Conservation (phyloP, 2,113 vertebrate species). For the Murina feae region DNA sequence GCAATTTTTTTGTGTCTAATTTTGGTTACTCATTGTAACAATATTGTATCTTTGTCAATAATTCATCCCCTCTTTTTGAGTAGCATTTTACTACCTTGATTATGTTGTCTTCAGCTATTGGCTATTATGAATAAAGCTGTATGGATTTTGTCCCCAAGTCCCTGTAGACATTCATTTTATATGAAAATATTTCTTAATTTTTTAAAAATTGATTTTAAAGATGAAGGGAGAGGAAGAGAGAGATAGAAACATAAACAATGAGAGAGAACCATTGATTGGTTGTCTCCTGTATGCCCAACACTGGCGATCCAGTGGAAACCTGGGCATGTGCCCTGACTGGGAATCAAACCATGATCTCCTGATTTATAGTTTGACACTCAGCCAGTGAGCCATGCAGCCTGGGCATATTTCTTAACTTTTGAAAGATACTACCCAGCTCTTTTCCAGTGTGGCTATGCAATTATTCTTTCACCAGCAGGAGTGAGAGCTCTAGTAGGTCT, state of each 20-base stretch:
- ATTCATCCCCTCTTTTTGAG: background rate
- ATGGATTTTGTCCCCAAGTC: background rate
- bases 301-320: too few species aligned
- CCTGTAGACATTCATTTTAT: background rate
- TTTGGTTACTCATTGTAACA: background rate
- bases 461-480: background rate
- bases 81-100: background rate
- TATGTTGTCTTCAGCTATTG: background rate
- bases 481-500: background rate
- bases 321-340: too few species aligned
- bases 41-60: background rate
- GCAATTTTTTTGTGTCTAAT: background rate
- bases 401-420: background rate
- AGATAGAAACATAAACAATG: too few species aligned
- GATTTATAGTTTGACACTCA: too few species aligned
- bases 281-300: too few species aligned
- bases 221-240: too few species aligned
- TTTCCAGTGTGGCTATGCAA: background rate
- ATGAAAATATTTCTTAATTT: background rate
- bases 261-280: too few species aligned
- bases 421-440: background rate
- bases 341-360: too few species aligned
- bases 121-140: background rate
- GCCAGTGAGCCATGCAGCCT: too few species aligned
- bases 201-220: too few species aligned